Conservation (phyloP, 2,888 invertebrate genomes). For the Tiliacea aurago region DNA sequence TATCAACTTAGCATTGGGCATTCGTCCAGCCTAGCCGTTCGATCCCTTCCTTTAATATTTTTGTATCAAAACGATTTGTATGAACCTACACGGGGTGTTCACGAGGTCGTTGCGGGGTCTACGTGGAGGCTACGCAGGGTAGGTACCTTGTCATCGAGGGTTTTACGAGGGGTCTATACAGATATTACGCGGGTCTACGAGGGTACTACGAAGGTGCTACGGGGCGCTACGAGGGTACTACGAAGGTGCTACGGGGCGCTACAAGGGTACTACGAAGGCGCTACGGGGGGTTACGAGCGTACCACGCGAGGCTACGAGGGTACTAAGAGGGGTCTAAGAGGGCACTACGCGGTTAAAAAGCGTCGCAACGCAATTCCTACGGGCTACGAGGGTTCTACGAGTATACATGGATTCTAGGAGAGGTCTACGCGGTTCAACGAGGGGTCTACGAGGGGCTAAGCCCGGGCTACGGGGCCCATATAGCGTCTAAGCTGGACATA, state of each 20-base stretch:
- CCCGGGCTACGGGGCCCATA: neutral
- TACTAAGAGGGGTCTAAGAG: neutral
- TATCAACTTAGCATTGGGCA: slow-evolving; percentile 7
- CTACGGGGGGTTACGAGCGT: neutral
- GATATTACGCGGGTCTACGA: neutral
- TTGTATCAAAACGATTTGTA: neutral
- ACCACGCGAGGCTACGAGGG: neutral
- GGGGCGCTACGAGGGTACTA: neutral
- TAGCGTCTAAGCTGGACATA: neutral
- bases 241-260: neutral
- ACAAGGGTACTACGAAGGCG: neutral
- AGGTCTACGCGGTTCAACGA: neutral
- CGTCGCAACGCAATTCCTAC: too few relatives aligned
- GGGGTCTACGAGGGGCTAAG: neutral
- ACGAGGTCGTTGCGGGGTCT: neutral
- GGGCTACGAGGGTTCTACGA: neutral
- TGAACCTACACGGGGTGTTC: neutral
- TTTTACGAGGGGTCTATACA: neutral
- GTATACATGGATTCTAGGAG: neutral
- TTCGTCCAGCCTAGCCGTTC: neutral
- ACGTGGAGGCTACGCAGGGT: neutral
- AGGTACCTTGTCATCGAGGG: neutral
- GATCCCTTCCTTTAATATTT: neutral
- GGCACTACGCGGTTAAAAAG: neutral
- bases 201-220: neutral